Evolutionary conservation across 2,797 vertebrate species (phyloP), one percentile per base, ranked within the genome.

Genomic region (Lepus oiostolus): DNA sequence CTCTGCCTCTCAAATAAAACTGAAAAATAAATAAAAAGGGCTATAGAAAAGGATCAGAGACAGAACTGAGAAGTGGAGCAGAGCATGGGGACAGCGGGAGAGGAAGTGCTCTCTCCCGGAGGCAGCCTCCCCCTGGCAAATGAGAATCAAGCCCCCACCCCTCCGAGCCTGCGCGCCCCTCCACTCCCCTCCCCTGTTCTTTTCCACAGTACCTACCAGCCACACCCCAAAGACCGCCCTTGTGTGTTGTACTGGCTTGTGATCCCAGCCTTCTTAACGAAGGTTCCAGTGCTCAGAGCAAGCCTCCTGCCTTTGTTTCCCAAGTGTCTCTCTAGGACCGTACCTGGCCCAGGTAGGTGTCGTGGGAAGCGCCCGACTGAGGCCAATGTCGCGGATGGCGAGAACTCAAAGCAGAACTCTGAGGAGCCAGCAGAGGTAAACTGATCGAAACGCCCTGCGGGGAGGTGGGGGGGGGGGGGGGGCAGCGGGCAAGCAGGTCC

Each of bases 141-240:
- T 42, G 32, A 50, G 58, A 82, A 22, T 11, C 26, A 79, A 88
- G 62, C n/a, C 32, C 4, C 10, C 13, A n/a, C 2, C 16, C 52
- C 9, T 72, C 74, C 26, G 10, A 52, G 13, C 13, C 0, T 11
- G 17, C 0, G 17, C 0, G 4, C 47, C 32, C 58, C 30, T 12
- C 13, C 52, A 0, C 1, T 5, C 6, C 52, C 65, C 60, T 17
- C 47, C 14, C 9, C 2, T 70, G 19, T 42, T 47, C 35, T 91
- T 62, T 19, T 60, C 72, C 58, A 26, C 1, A 30, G 12, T 2
- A 1, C 24, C 17, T 28, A 19, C 0, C 80, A n/a, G 50, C 32
- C 38, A 30, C 12, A 28, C 19, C 11, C 54, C 28, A 13, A 1
- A 11, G 22, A 3, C 1, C 10, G 2, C 0, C 24, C 21, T 30